These are phyloP conservation scores for Leptoclinus maculatus DNA, from an alignment of 2,797 vertebrate genomes.

Conservation along the genomic window DNA sequence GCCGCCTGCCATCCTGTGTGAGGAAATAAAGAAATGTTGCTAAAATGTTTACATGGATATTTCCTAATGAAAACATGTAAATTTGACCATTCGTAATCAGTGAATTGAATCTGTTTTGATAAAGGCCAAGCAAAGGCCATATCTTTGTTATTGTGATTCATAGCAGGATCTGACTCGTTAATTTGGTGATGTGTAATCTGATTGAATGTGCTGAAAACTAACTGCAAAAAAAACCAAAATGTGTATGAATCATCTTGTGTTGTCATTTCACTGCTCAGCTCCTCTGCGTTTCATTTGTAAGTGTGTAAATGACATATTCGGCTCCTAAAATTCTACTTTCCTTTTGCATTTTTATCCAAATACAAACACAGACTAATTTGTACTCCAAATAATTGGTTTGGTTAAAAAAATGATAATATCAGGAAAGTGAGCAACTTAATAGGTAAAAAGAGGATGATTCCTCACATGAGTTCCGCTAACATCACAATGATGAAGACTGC, in stretches of 20 bases:
- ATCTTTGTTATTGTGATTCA: constrained; percentile 43
- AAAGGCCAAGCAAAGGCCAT: constrained; percentile 14
- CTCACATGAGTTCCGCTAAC: neutral
- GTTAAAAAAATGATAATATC: neutral
- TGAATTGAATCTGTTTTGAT: constrained; percentile 44
- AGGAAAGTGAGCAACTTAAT: neutral
- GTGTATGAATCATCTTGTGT: constrained; percentile 25
- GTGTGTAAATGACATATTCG: neutral
- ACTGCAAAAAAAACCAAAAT: neutral
- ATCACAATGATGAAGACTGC: constrained; percentile 17
- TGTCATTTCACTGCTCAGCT: neutral
- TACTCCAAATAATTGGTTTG: neutral
- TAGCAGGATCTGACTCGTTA: constrained; percentile 42
- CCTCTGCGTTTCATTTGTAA: neutral
- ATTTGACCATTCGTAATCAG: constrained; percentile 51
- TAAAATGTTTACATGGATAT: constrained; percentile 10
- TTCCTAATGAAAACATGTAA: constrained; percentile 46
- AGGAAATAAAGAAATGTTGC: neutral
- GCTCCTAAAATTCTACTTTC: neutral
- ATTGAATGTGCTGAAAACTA: constrained; percentile 40
- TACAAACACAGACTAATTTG: neutral
- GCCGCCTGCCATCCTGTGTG: constrained; percentile 28
- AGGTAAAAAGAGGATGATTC: neutral
- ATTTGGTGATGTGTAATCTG: constrained; percentile 49
- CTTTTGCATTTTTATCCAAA: neutral